Percentiles rank a stretch among this genome's conserved stretches.
Conservation (phyloP, 2,797 vertebrate genomes). For the Vespertilio murinus region DNA sequence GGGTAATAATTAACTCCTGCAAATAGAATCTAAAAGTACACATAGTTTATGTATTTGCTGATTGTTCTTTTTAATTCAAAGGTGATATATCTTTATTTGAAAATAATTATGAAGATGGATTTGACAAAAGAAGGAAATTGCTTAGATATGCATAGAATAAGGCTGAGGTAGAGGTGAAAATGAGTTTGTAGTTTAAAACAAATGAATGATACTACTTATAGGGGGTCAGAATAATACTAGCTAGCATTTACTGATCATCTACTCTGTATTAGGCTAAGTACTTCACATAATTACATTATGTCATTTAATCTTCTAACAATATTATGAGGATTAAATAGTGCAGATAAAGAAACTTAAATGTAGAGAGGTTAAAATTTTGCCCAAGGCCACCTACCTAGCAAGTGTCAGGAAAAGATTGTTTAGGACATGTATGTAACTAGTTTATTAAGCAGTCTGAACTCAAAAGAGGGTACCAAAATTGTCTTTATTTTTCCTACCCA, state of each 20-base stretch:
- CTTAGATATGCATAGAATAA: background rate
- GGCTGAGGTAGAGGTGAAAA: background rate
- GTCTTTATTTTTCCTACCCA: slow-evolving; percentile 2
- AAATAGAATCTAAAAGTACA: slow-evolving; percentile 19
- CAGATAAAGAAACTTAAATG: background rate
- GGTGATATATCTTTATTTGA: background rate
- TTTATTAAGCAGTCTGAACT: slow-evolving; percentile 18
- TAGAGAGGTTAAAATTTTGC: background rate
- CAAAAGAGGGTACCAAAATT: slow-evolving; percentile 18
- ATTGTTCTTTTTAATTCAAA: slow-evolving; percentile 18
- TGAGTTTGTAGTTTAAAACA: background rate
- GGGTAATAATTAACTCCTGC: background rate
- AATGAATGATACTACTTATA: background rate
- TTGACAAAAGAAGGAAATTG: background rate
- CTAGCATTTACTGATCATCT: background rate
- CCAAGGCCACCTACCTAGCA: background rate
- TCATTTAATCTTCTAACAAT: slow-evolving; percentile 5
- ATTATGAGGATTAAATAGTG: background rate
- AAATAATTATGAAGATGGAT: background rate
- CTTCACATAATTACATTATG: background rate
- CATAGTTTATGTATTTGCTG: background rate
- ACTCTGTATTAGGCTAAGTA: background rate
- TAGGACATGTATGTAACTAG: background rate
- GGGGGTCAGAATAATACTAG: background rate
- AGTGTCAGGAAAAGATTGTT: background rate